These are phyloP conservation scores for Orchesellides sinensis DNA, from an alignment of 2,888 invertebrate species.

Conservation along the genomic window DNA sequence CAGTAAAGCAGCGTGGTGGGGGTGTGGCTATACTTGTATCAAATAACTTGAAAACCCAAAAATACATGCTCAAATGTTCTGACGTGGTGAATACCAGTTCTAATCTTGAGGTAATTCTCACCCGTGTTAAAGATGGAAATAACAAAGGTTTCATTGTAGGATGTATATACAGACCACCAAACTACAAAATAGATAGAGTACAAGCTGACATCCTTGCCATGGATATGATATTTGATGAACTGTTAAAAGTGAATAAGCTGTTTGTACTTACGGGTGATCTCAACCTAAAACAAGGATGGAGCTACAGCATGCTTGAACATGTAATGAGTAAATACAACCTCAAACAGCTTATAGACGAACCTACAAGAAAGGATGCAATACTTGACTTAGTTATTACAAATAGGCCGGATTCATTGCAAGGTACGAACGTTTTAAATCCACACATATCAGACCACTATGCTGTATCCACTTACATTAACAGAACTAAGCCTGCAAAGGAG, in stretches of 20 bases:
- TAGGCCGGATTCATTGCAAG: not conserved
- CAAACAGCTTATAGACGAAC: conserved; percentile 12
- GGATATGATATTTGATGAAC: not conserved
- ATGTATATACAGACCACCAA: conserved; percentile 27
- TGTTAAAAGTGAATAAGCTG: not conserved
- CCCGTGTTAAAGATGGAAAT: not conserved
- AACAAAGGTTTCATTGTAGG: not conserved
- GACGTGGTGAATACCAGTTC: not conserved
- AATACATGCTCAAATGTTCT: not conserved
- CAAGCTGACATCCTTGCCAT: conserved; percentile 2
- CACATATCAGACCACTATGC: conserved; percentile 34
- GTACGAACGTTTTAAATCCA: not conserved
- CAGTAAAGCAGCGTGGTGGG: conserved; percentile 2
- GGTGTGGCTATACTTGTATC: conserved; percentile 10
- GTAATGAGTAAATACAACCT: not conserved
- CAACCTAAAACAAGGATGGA: conserved; percentile 3
- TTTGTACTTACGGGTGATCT: not conserved
- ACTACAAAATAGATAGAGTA: not conserved
- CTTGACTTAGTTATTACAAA: conserved; percentile 39
- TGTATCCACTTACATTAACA: not conserved
- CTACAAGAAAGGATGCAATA: conserved; percentile 1
- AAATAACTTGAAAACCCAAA: not conserved
- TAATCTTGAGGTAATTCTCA: not conserved
- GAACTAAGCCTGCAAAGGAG: not conserved
- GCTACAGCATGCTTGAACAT: not conserved